A percentile compares a stretch with the other conserved stretches of the same genome.
These are phyloP conservation scores for Sciurus vulgaris DNA, from an alignment of 2,797 vertebrate species.

Conservation along the genomic window DNA sequence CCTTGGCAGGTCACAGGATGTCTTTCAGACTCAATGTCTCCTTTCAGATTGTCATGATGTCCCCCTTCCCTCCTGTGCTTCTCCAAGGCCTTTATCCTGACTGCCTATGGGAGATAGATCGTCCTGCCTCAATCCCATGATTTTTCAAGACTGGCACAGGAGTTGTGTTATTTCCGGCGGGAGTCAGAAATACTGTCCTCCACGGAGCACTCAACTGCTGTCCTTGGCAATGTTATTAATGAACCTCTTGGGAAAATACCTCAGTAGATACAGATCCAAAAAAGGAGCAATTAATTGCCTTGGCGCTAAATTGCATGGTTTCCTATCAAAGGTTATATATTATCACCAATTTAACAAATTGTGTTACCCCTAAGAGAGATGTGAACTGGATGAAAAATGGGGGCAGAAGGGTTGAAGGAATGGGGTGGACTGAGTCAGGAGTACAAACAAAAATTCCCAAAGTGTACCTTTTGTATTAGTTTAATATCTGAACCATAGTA, in stretches of 20 bases:
- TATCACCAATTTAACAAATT: slow-evolving; percentile 3
- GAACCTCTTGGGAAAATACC: slow-evolving; percentile 47
- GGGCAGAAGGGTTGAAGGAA: neutral
- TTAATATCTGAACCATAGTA: neutral
- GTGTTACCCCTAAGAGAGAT: neutral
- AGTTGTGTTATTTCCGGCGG: neutral
- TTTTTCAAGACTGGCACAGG: neutral
- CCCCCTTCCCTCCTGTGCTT: too few relatives aligned
- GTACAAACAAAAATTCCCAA: neutral
- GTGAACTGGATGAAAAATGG: neutral
- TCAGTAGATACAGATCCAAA: slow-evolving; percentile 9
- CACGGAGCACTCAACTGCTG: neutral
- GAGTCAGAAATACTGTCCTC: slow-evolving; percentile 3
- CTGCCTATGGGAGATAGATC: too few relatives aligned
- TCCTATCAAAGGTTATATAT: slow-evolving; percentile 20
- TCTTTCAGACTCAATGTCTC: too few relatives aligned
- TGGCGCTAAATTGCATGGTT: neutral
- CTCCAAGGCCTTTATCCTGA: too few relatives aligned
- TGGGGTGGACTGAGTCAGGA: too few relatives aligned
- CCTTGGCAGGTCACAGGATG: too few relatives aligned
- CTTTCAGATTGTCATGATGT: too few relatives aligned
- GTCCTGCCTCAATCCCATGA: neutral
- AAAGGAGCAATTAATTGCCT: neutral
- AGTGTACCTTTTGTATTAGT: neutral
- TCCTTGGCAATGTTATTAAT: slow-evolving; percentile 41